Base-by-base conservation (phyloP, 37 sponge, comb jelly and placozoan genomes). In the Diacarnus erythraeanus region DNA sequence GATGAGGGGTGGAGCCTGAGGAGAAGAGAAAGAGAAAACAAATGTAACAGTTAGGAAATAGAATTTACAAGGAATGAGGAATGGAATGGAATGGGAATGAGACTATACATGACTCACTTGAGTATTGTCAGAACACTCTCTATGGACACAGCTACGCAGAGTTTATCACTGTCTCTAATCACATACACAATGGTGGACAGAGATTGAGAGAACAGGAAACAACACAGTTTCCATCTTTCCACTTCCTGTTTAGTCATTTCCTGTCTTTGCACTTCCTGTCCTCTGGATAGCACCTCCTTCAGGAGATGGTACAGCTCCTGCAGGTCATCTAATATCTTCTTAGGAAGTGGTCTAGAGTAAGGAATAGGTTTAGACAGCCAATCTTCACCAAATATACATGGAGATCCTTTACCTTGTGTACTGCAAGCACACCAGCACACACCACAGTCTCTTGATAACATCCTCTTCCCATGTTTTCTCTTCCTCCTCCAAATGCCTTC, bases 381-480 rank as follows among this genome's bases (percentile, higher is more conserved):
- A 47, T n/a, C n/a, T n/a, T n/a, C n/a, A n/a, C n/a, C n/a, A n/a
- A n/a, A n/a, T n/a, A n/a, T n/a, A n/a, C n/a, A n/a, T n/a, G n/a
- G n/a, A 12, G 12, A 31, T 64, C 18, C 65, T 23, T 39, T 70
- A 81, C 81, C 81, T 81, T 12, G 39, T 29, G 38, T 81, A 41
- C 44, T 81, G 72, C 26, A 59, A 17, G 64, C 81, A 81, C 20
- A 81, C 73, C 31, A 81, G 73, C 2, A 63, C 41, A 33, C 72
- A 72, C 81, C 81, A 81, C 39, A 75, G 34, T 38, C 38, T 1
- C 38, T 75, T 15, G 25, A 75, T 17, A 8, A 25, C 21, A 3
- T 59, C 34, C n/a, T n/a, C n/a, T n/a, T n/a, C n/a, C n/a, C n/a
- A n/a, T n/a, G n/a, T n/a, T 22, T 74, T 44, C 42, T 35, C 74